These are phyloP conservation scores for Nomada hirtipes DNA, from an alignment of 2,888 invertebrate species.

Conservation along the genomic window DNA sequence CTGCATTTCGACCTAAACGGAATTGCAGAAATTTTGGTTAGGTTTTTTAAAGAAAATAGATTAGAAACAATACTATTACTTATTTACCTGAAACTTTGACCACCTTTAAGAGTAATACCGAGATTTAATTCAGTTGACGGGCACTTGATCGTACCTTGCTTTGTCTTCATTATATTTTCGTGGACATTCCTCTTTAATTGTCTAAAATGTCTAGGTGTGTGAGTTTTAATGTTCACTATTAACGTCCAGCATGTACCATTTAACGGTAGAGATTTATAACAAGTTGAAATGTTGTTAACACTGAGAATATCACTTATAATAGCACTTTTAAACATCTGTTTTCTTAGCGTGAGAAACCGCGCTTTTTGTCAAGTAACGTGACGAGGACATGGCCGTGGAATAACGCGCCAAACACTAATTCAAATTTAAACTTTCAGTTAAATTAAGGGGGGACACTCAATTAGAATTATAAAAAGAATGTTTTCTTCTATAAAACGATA, in stretches of 20 bases:
- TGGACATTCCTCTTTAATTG: constrained; percentile 13
- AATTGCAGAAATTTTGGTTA: constrained; percentile 39
- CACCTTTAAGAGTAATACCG: constrained; percentile 90
- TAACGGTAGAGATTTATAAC: neutral
- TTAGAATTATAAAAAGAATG: no score
- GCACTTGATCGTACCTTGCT: constrained; percentile 85
- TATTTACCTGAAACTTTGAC: constrained; percentile 93
- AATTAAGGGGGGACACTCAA: no score
- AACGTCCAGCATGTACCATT: neutral
- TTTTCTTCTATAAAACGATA: no score
- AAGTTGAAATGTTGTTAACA: neutral
- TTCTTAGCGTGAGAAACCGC: neutral
- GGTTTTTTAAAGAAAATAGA: neutral
- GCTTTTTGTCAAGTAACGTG: neutral
- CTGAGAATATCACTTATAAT: neutral
- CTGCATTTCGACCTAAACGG: no score
- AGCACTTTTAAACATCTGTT: neutral
- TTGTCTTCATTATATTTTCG: constrained; percentile 61
- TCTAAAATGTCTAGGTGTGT: neutral
- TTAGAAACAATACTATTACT: neutral
- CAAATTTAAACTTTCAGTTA: no score
- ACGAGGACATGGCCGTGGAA: neutral
- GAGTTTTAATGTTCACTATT: neutral
- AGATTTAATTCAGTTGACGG: constrained; percentile 87
- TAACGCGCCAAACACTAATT: neutral